These are phyloP conservation scores for Baryphthengus martii DNA, from an alignment of 2,113 vertebrate species.

Conservation along the genomic window DNA sequence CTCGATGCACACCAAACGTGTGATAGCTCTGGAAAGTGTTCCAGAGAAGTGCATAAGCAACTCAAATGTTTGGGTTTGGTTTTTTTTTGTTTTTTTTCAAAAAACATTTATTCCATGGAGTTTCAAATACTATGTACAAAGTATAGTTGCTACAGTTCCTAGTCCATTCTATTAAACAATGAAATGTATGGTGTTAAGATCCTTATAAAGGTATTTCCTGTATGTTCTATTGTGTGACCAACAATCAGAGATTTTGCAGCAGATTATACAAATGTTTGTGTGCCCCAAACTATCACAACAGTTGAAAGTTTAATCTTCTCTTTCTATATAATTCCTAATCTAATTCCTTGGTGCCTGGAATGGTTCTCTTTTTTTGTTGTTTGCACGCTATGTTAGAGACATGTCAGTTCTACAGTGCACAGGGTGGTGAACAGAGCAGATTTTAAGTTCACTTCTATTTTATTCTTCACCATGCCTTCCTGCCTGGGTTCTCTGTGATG, in stretches of 20 bases:
- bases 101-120: conserved; percentile 38
- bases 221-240: conserved; percentile 12
- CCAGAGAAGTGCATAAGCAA: conserved; percentile 55
- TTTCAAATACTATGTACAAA: conserved; percentile 19
- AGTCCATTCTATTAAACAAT: conserved; percentile 57
- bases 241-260: conserved; percentile 4
- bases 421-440: neutral
- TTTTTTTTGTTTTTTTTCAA: neutral
- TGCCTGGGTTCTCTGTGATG: neutral
- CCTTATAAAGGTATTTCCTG: conserved; percentile 30
- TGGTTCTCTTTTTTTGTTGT: neutral
- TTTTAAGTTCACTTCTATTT: neutral
- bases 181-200: conserved; percentile 9
- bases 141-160: conserved; percentile 23
- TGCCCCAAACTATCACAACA: conserved; percentile 17
- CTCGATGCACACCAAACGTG: conserved; percentile 57
- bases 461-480: neutral
- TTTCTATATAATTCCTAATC: conserved; percentile 40
- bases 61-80: conserved; percentile 29
- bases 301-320: neutral
- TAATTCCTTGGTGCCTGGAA: neutral
- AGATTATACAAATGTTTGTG: neutral
- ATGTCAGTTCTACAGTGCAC: too few species aligned
- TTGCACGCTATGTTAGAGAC: neutral
- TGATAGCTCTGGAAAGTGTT: conserved; percentile 71